Conservation (phyloP, 37 sponge, comb jelly and placozoan genomes). For the Agelas oroides region DNA sequence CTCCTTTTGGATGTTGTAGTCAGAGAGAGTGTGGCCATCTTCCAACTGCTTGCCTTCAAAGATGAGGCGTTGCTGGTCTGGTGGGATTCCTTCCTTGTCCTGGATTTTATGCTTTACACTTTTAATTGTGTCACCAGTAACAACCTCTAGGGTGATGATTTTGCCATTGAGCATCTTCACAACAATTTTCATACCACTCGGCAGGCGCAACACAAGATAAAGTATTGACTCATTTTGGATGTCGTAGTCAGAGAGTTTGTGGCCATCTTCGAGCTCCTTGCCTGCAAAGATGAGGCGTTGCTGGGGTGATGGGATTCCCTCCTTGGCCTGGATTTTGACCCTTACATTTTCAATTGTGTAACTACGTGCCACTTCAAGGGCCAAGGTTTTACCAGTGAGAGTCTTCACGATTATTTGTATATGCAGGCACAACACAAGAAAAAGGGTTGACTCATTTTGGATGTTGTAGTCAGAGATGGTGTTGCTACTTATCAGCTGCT, state of each 20-base stretch:
- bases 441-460: too few species aligned
- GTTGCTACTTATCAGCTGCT: too few species aligned
- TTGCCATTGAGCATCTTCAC: too few species aligned
- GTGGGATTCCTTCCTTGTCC: background rate
- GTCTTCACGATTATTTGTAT: conserved; percentile 93
- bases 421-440: background rate
- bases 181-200: too few species aligned
- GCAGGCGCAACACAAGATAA: background rate
- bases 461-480: too few species aligned
- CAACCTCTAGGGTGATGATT: too few species aligned
- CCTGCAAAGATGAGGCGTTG: conserved; percentile 76
- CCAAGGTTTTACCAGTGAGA: conserved; percentile 90
- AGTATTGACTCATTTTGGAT: conserved; percentile 91
- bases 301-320: conserved; percentile 91
- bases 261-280: conserved; percentile 73
- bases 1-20: conserved; percentile 94
- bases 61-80: conserved; percentile 60
- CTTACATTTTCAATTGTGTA: conserved; percentile 89
- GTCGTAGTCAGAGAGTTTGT: conserved; percentile 89
- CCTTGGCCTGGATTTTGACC: conserved; percentile 89
- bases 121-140: too few species aligned
- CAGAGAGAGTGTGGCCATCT: conserved; percentile 86
- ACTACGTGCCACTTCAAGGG: conserved; percentile 81
- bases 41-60: conserved; percentile 96
- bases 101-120: too few species aligned